Evolutionary conservation across 2,113 vertebrate genomes (phyloP).

Genomic region (Oncorhynchus masou): DNA sequence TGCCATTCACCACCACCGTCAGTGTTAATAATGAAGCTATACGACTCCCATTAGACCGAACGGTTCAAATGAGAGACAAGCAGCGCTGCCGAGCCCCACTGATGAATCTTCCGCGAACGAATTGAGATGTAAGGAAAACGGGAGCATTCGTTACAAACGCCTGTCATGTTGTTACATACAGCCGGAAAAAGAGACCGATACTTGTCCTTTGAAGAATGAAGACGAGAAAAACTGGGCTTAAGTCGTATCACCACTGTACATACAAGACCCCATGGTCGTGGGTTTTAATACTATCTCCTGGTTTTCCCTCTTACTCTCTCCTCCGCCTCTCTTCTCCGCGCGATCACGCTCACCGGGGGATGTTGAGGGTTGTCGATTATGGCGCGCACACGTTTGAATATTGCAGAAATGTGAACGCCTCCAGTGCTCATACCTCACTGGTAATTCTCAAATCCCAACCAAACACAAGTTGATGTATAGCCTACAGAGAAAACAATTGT

Average conservation of each 20-base stretch:
- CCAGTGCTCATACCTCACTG: neutral
- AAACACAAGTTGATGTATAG: neutral
- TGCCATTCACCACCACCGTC: conserved; percentile 30
- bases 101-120: conserved; percentile 35
- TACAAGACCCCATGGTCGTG: conserved; percentile 42
- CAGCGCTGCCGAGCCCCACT: conserved; percentile 30
- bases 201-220: conserved; percentile 3
- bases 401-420: conserved; percentile 36
- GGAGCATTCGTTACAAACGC: conserved; percentile 35
- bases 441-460: neutral
- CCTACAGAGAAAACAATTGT: too few relatives aligned
- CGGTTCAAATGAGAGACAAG: conserved; percentile 25
- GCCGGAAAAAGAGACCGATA: conserved; percentile 8
- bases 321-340: conserved; percentile 26
- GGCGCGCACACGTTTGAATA: conserved; percentile 40
- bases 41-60: conserved; percentile 41
- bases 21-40: conserved; percentile 33
- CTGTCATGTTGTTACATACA: conserved; percentile 3
- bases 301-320: conserved; percentile 30
- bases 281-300: conserved; percentile 4
- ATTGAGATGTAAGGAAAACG: conserved; percentile 26
- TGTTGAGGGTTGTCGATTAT: conserved; percentile 23
- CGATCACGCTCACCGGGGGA: conserved; percentile 22
- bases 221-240: conserved; percentile 1
- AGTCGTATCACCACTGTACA: conserved; percentile 14